Evolutionary conservation across 1,140 invertebrate genomes (phyloP).

Genomic region (Grapholita molesta): DNA sequence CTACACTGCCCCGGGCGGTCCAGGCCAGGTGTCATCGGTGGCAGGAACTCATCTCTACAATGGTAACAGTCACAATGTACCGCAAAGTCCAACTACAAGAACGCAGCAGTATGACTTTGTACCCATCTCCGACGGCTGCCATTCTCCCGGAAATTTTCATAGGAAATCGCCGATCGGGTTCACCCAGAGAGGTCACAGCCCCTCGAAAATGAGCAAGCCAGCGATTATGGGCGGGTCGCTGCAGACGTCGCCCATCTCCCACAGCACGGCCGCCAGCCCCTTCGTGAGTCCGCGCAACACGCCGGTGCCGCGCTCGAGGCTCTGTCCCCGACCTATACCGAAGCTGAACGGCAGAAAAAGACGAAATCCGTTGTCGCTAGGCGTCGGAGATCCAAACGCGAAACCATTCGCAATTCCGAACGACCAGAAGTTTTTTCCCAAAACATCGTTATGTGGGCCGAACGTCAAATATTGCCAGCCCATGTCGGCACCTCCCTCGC

Average conservation of each 20-base stretch:
- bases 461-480: slow-evolving; percentile 68
- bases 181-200: slow-evolving; percentile 54
- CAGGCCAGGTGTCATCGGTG: slow-evolving; percentile 36
- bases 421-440: slow-evolving; percentile 64
- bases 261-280: slow-evolving; percentile 81
- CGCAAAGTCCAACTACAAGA: slow-evolving; percentile 80
- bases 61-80: slow-evolving; percentile 59
- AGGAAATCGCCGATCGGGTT: slow-evolving; percentile 64
- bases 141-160: slow-evolving; percentile 77
- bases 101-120: slow-evolving; percentile 90
- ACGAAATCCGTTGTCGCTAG: slow-evolving; percentile 53
- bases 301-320: slow-evolving; percentile 81
- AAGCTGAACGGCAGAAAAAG: slow-evolving; percentile 59
- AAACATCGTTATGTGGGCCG: slow-evolving; percentile 47
- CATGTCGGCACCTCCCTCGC: slow-evolving; percentile 80
- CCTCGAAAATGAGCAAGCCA: slow-evolving; percentile 64
- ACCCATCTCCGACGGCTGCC: slow-evolving; percentile 87
- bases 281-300: slow-evolving; percentile 91
- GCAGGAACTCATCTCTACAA: slow-evolving; percentile 53
- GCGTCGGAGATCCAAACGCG: slow-evolving; percentile 45
- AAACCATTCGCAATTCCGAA: slow-evolving; percentile 69
- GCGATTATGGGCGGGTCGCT: slow-evolving; percentile 68
- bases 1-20: slow-evolving; percentile 38
- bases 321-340: slow-evolving; percentile 61
- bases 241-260: slow-evolving; percentile 67